Percentiles rank a stretch among this genome's conserved stretches.
Conservation (phyloP, 2,113 vertebrate genomes). For the Scartelaos histophorus region DNA sequence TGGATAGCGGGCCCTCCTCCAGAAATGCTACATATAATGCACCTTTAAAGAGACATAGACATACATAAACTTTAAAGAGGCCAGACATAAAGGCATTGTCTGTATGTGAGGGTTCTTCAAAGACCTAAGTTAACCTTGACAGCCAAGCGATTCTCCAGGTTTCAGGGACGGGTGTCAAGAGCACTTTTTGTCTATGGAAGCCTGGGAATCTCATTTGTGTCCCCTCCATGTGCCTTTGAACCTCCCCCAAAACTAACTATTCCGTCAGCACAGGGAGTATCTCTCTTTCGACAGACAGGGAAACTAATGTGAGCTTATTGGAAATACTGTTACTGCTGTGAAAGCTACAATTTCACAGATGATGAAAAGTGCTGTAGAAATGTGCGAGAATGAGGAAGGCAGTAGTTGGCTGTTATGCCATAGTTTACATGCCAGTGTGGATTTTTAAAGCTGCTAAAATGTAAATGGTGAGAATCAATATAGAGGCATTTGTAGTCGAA, state of each 20-base stretch:
- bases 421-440: slow-evolving; percentile 7
- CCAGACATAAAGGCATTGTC: slow-evolving; percentile 33
- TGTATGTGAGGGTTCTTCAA: slow-evolving; percentile 28
- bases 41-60: slow-evolving; percentile 11
- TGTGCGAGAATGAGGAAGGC: slow-evolving; percentile 4
- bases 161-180: slow-evolving; percentile 43
- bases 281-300: slow-evolving; percentile 36
- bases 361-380: slow-evolving; percentile 1
- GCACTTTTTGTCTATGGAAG: slow-evolving; percentile 46
- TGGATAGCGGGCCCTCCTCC: no score
- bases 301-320: slow-evolving; percentile 53
- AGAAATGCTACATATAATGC: no score
- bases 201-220: slow-evolving; percentile 64
- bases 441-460: not conserved
- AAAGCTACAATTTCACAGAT: slow-evolving; percentile 8
- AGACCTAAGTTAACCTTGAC: slow-evolving; percentile 39
- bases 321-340: slow-evolving; percentile 52
- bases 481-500: not conserved
- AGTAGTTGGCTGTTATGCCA: slow-evolving; percentile 37
- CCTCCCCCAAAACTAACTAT: slow-evolving; percentile 59
- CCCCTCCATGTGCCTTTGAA: slow-evolving; percentile 47
- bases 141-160: slow-evolving; percentile 45
- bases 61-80: not conserved
- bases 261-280: slow-evolving; percentile 52
- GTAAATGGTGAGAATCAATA: not conserved